Evolutionary conservation across 2,888 invertebrate species (phyloP), one percentile per base, ranked within the genome.

Genomic region (Busseola fusca): DNA sequence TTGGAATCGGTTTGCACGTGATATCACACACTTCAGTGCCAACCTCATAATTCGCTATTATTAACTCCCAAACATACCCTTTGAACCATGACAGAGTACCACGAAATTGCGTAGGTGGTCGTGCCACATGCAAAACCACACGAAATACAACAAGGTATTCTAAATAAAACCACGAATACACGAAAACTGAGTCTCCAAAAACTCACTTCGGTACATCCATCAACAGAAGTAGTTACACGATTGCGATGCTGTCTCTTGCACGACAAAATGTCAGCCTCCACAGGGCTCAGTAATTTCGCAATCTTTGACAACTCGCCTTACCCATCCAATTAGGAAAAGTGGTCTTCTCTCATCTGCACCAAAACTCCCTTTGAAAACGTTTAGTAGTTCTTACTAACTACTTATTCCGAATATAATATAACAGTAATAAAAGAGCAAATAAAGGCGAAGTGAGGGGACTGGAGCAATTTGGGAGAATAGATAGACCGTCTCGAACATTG

Each of bases 381-480:
- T 77, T 27, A 54, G 52, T 66, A 57, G 21, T 34, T 63, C 34
- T 48, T 67, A 69, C 59, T 14, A 72, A 74, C 73, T 64, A 71
- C 72, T 70, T 70, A 64, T 72, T 74, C 25, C 14, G 52, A 30
- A 67, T 69, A 79, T 74, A 82, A 79, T 76, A 76, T 74, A 82
- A 79, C 72, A 52, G 59, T 69, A 69, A 75, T 73, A 72, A 74
- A 78, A 73, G 42, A 71, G 52, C 63, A 84, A 75, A 74, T 72
- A 68, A 77, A 75, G 25, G 40, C 40, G 40, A 75, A 82, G 64
- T 58, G 56, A 45, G 59, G 71, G 68, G 63, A 64, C 63, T 42
- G 63, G 62, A 67, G 70, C 68, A 82, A 74, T 84, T 83, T 83
- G n/a, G 21, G 69, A 72, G 52, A 78, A 76, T 78, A 74, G 65